phyloP scores from a whole-genome alignment of 2,113 vertebrate species.

The Aix galericulata region DNA sequence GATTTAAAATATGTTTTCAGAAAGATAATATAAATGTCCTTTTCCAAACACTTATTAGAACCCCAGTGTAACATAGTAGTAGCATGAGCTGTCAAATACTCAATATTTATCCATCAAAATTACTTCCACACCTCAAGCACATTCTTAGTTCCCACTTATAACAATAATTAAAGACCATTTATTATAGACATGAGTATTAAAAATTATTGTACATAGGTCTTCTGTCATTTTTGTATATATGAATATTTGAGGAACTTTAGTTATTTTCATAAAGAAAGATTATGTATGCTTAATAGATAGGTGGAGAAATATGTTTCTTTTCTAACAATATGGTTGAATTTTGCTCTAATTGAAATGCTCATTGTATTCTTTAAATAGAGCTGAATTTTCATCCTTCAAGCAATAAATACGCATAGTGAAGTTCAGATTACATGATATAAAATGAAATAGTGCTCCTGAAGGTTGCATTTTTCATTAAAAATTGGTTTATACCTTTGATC shows the following conservation, averaged over 20 bases:
- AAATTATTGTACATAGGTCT: neutral
- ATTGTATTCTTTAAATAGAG: neutral
- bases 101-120: neutral
- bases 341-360: neutral
- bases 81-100: neutral
- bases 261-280: neutral
- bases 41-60: neutral
- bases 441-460: neutral
- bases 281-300: neutral
- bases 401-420: fast-evolving
- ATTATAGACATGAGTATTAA: neutral
- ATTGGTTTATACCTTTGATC: neutral
- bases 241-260: neutral
- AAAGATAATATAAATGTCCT: neutral
- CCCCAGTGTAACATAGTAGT: neutral
- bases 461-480: neutral
- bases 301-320: neutral
- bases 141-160: neutral
- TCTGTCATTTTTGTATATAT: neutral
- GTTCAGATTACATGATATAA: neutral
- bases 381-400: neutral
- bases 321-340: neutral
- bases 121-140: neutral
- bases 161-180: neutral
- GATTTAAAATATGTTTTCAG: neutral